A percentile compares a stretch with the other conserved stretches of the same genome.
Evolutionary conservation across 2,888 invertebrate genomes (phyloP).

Genomic region (Pilophorus perplexus): DNA sequence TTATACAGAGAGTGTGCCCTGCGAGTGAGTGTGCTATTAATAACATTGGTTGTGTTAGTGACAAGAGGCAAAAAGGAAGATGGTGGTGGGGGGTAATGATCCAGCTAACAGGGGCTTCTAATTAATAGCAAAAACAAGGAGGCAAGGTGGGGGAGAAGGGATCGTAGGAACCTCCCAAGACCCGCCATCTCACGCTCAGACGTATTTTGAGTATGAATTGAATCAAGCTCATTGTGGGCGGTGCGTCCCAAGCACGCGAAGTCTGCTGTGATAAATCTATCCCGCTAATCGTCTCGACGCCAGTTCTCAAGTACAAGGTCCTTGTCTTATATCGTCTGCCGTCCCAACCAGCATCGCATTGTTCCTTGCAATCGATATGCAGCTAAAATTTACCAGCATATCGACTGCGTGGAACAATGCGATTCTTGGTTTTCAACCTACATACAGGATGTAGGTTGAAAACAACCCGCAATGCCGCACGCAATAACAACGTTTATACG

Average conservation of each 20-base stretch:
- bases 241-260: constrained; percentile 4
- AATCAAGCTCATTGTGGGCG: constrained; percentile 27
- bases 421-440: too few relatives aligned
- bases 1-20: constrained; percentile 10
- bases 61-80: constrained; percentile 2
- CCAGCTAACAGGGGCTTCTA: constrained; percentile 43
- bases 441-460: too few relatives aligned
- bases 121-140: constrained; percentile 39
- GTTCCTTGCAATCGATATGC: too few relatives aligned
- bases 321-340: too few relatives aligned
- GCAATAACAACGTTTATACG: too few relatives aligned
- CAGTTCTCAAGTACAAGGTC: too few relatives aligned
- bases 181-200: neutral
- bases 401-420: too few relatives aligned
- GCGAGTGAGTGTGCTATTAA: constrained; percentile 35
- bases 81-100: constrained; percentile 32
- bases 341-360: too few relatives aligned
- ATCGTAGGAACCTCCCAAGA: neutral
- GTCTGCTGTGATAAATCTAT: constrained; percentile 14
- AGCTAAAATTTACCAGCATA: too few relatives aligned
- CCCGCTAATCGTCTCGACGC: neutral
- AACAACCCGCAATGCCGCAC: too few relatives aligned
- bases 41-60: constrained; percentile 32
- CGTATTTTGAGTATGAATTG: constrained; percentile 32
- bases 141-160: neutral